A percentile compares a stretch with the other conserved stretches of the same genome.
Conservation (phyloP, 2,113 vertebrate species). For the Benitochromis conjunctus region DNA sequence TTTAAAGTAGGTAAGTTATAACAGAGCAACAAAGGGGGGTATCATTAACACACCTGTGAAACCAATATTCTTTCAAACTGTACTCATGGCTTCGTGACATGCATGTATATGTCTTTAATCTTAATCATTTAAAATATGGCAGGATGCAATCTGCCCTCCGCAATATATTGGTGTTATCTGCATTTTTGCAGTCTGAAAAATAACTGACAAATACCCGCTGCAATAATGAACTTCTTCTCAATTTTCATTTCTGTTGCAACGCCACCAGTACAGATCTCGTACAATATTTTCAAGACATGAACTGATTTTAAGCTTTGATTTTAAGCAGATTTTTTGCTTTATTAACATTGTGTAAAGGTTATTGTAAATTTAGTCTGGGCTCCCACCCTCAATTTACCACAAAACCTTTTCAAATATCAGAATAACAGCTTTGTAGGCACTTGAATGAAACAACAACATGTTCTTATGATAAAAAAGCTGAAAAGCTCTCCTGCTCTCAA, state of each 20-base stretch:
- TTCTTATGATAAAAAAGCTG: background rate
- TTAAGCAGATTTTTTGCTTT: background rate
- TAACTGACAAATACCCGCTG: background rate
- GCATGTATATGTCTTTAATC: background rate
- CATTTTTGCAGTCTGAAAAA: background rate
- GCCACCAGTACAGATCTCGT: background rate
- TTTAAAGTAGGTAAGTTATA: background rate
- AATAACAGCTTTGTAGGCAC: background rate
- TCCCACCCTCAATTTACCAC: background rate
- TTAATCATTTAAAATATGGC: background rate
- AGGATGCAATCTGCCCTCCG: background rate
- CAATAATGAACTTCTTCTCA: background rate
- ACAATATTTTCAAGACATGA: background rate
- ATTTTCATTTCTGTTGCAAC: background rate
- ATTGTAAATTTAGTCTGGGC: background rate
- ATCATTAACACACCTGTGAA: background rate
- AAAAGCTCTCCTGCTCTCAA: background rate
- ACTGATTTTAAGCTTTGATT: background rate
- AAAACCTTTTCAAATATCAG: background rate
- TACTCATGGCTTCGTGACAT: background rate
- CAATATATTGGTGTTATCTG: background rate
- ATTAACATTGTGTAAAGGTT: background rate
- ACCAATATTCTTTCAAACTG: background rate
- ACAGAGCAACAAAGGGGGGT: background rate
- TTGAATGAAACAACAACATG: background rate